phyloP scores from a whole-genome alignment of 2,888 invertebrate species.

The Drosophila stalkeri region DNA sequence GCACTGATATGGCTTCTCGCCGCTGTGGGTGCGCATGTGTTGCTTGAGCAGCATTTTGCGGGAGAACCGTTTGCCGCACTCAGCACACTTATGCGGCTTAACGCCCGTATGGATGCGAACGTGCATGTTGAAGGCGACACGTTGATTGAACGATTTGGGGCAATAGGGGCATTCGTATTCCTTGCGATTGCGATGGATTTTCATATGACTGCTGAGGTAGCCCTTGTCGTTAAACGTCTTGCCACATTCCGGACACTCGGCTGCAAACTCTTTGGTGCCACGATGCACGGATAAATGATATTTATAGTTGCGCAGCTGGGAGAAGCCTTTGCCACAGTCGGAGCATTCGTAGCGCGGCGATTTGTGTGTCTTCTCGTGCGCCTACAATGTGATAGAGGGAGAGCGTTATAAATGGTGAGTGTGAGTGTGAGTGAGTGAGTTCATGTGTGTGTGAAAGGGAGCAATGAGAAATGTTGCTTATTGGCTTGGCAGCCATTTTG shows the following conservation, averaged over 20 bases:
- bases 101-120: conserved; percentile 93
- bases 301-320: conserved; percentile 93
- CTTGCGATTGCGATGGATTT: conserved; percentile 92
- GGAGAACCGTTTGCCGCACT: conserved; percentile 93
- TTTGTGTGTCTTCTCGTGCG: conserved; percentile 85
- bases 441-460: conserved; percentile 3
- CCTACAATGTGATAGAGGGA: conserved; percentile 63
- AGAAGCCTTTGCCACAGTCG: conserved; percentile 93
- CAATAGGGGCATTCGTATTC: conserved; percentile 93
- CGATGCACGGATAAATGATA: conserved; percentile 93
- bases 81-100: conserved; percentile 91
- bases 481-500: conserved; percentile 73
- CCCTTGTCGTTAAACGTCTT: conserved; percentile 94
- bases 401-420: not conserved
- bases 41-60: conserved; percentile 94
- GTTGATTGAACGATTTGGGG: conserved; percentile 93
- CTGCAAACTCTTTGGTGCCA: conserved; percentile 92
- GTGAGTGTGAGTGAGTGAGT: not conserved
- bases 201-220: conserved; percentile 94
- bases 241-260: conserved; percentile 90
- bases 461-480: conserved; percentile 19
- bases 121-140: conserved; percentile 95
- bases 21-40: conserved; percentile 92
- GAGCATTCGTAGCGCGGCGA: conserved; percentile 88
- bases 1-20: conserved; percentile 92